Evolutionary conservation across 1,140 invertebrate species (phyloP), one percentile per base, ranked within the genome.

Genomic region (Ectropis grisescens): DNA sequence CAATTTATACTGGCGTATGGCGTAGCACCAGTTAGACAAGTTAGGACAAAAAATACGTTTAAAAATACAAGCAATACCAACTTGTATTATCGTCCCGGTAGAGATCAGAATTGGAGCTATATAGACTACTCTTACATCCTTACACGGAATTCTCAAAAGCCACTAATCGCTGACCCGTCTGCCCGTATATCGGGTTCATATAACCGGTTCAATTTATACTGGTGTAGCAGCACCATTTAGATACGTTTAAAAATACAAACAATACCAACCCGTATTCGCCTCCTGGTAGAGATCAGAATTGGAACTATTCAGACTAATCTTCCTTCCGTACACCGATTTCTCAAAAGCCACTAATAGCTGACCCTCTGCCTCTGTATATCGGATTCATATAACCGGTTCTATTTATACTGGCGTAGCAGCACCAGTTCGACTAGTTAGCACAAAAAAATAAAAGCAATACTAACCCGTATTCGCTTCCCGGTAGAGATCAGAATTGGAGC

Each of bases 171-270:
- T 83, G 76, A 1, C 79, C 79, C 0, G 80, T 70, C 36, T 75
- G 72, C 26, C 78, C 79, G 44, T 83, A 83, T 33, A 83, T 82
- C 0, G 82, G 82, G 41, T 83, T 83, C 24, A 83, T 33, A 34
- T 72, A 82, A 1, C 69, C 70, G 6, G 74, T 62, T 13, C 53
- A 68, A 15, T 67, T 66, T 3, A 64, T n/a, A 28, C 58, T 66
- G 1, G 52, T 54, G 15, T 55, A 70, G 0, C 74, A 66, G 0
- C 69, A 61, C 33, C 75, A 79, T 6, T 71, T 72, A 11, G 57
- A n/a, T n/a, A n/a, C n/a, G n/a, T n/a, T n/a, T n/a, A n/a, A n/a
- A n/a, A n/a, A n/a, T n/a, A n/a, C n/a, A n/a, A n/a, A n/a, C n/a
- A 37, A 27, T 4, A 36, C 65, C 57, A n/a, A 72, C 68, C 57